These are phyloP conservation scores for Ahaetulla prasina DNA, from an alignment of 2,113 vertebrate genomes.

Conservation along the genomic window DNA sequence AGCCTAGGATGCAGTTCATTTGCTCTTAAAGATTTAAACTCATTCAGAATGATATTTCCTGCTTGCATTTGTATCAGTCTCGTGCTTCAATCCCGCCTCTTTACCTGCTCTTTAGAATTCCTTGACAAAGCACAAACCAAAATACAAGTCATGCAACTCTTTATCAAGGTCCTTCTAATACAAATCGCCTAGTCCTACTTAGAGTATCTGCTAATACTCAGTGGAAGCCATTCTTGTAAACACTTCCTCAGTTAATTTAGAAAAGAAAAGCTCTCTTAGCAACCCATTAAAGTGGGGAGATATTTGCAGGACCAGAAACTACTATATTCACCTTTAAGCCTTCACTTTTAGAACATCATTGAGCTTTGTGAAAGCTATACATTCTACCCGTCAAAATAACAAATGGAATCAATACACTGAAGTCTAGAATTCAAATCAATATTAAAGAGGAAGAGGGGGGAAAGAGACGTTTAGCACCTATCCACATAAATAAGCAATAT, in stretches of 20 bases:
- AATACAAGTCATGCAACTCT: neutral
- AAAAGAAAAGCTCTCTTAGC: slow-evolving; percentile 28
- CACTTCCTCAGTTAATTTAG: slow-evolving; percentile 1
- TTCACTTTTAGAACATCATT: neutral
- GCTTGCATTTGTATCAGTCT: neutral
- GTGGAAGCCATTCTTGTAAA: neutral
- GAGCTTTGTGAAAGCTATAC: neutral
- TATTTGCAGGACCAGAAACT: neutral
- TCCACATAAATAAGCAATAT: neutral
- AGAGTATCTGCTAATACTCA: neutral
- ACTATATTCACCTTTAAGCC: slow-evolving; percentile 8
- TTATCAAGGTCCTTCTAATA: neutral
- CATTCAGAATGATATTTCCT: neutral
- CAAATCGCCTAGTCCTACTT: neutral
- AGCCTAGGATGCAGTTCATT: neutral
- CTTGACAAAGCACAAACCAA: neutral
- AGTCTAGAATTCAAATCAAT: neutral
- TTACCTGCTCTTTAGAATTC: neutral
- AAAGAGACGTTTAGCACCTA: neutral
- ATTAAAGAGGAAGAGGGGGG: neutral
- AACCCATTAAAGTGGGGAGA: slow-evolving; percentile 13
- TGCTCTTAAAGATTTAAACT: neutral
- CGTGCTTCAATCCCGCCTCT: neutral
- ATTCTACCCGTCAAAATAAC: neutral
- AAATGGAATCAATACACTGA: neutral